phyloP scores from a whole-genome alignment of 2,113 vertebrate genomes.

The human region DNA sequence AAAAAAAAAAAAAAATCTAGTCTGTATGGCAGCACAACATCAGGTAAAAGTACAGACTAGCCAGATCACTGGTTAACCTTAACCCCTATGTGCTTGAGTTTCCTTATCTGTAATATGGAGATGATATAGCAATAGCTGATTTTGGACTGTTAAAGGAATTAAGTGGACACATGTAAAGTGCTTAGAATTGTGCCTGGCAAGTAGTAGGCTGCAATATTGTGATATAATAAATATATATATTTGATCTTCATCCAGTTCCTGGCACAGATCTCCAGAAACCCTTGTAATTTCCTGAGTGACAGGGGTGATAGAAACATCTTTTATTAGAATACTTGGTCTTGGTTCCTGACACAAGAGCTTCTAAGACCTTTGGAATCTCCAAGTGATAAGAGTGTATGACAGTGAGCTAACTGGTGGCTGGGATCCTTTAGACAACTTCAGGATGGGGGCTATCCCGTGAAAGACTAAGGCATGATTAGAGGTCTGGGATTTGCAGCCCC shows the following conservation, averaged over 20 bases:
- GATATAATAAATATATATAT: background rate
- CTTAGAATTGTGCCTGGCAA: background rate
- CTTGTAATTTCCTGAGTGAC: background rate
- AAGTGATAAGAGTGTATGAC: background rate
- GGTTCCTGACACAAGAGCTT: background rate
- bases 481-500: background rate
- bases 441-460: background rate
- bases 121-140: background rate
- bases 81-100: background rate
- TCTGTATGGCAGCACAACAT: background rate
- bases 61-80: background rate
- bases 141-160: background rate
- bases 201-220: background rate
- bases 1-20: background rate
- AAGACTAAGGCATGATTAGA: background rate
- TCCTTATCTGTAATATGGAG: background rate
- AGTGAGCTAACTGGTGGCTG: background rate
- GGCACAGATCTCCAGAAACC: background rate
- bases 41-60: background rate
- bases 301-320: background rate
- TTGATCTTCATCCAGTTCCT: background rate
- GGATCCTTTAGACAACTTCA: background rate
- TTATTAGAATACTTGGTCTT: background rate
- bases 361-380: background rate
- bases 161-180: background rate